phyloP scores from a whole-genome alignment of 2,888 invertebrate genomes.

The Bedellia somnulentella region DNA sequence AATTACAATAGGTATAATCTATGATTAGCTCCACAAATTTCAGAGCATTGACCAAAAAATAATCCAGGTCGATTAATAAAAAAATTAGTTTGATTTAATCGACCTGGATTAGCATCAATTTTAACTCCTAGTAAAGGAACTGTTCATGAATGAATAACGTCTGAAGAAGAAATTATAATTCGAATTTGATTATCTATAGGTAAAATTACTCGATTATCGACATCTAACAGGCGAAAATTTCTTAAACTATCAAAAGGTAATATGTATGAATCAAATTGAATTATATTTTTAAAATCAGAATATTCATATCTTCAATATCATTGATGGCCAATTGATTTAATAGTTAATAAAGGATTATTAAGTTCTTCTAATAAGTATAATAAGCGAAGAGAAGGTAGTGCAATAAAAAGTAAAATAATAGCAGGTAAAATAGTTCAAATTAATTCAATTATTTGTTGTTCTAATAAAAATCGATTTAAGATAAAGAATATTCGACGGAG shows the following conservation, averaged over 20 bases:
- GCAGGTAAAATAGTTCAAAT: constrained; percentile 67
- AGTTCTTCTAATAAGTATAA: constrained; percentile 66
- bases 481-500: no score
- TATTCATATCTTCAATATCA: constrained; percentile 72
- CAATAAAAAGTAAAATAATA: constrained; percentile 65
- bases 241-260: constrained; percentile 32
- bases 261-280: constrained; percentile 68
- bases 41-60: constrained; percentile 77
- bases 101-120: constrained; percentile 67
- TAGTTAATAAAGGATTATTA: constrained; percentile 55
- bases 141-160: constrained; percentile 71
- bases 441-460: constrained; percentile 65
- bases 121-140: constrained; percentile 65
- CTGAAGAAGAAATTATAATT: constrained; percentile 61
- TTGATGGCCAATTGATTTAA: constrained; percentile 69
- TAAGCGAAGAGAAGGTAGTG: constrained; percentile 61
- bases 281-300: constrained; percentile 59
- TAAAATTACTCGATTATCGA: constrained; percentile 63
- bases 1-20: constrained; percentile 75
- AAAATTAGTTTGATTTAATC: constrained; percentile 66
- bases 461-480: constrained; percentile 57
- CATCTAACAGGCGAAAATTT: constrained; percentile 63
- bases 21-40: constrained; percentile 81
- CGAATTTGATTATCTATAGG: constrained; percentile 66
- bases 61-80: constrained; percentile 65